Conservation (phyloP, 2,797 vertebrate species). For the Anableps anableps region DNA sequence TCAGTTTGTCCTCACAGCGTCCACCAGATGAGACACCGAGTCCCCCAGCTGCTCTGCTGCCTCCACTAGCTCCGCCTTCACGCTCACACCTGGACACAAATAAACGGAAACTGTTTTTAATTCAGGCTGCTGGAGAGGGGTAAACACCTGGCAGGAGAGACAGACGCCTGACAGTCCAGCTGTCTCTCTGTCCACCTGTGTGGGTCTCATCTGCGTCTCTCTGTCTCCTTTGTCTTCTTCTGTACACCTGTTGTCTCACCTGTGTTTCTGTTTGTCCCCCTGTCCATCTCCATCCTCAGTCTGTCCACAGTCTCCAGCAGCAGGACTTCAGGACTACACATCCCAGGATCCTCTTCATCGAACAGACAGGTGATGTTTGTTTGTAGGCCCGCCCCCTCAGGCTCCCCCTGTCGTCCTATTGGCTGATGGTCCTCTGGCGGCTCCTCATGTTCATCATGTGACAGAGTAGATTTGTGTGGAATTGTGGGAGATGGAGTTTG, state of each 20-base stretch:
- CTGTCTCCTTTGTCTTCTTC: background rate
- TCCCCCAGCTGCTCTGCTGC: slow-evolving; percentile 69
- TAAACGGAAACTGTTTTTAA: background rate
- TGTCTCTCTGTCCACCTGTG: background rate
- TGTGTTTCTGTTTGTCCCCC: slow-evolving; percentile 48
- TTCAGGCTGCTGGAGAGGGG: background rate
- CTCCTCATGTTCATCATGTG: slow-evolving; percentile 26
- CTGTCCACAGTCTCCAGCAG: slow-evolving; percentile 77
- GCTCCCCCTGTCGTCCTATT: background rate
- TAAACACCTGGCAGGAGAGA: background rate
- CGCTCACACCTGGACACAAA: slow-evolving; percentile 25
- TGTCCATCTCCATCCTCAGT: slow-evolving; percentile 77
- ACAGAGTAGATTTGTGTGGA: background rate
- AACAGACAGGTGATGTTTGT: background rate
- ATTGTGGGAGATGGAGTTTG: slow-evolving; percentile 52
- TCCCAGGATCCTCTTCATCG: slow-evolving; percentile 38
- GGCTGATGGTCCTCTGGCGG: background rate
- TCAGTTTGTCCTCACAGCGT: slow-evolving; percentile 36
- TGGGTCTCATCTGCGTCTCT: background rate
- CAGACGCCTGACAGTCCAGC: too few relatives aligned
- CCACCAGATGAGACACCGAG: slow-evolving; percentile 61
- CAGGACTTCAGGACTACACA: slow-evolving; percentile 48
- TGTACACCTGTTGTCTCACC: slow-evolving; percentile 28
- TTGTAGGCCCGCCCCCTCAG: background rate
- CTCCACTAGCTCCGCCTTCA: slow-evolving; percentile 53